phyloP scores from a whole-genome alignment of 1,140 invertebrate species.

The Macrobrachium nipponense region DNA sequence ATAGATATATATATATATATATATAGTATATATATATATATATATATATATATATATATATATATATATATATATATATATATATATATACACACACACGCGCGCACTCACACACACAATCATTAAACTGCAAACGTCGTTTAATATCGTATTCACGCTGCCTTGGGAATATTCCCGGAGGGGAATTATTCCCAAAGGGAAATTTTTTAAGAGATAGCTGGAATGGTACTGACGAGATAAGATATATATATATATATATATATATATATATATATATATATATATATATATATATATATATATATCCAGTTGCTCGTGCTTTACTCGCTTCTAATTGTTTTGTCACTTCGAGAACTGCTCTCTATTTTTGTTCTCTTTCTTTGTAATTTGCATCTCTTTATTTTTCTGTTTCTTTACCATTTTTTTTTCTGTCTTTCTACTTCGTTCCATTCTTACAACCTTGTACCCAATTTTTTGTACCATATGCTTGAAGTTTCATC shows the following conservation, averaged over 20 bases:
- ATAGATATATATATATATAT: background rate
- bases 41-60: background rate
- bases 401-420: background rate
- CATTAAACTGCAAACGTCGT: too few species aligned
- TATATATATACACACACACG: too few species aligned
- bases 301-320: background rate
- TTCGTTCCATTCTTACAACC: too few species aligned
- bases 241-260: background rate
- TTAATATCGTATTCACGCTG: too few species aligned
- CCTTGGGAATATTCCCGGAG: too few species aligned
- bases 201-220: too few species aligned
- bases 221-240: too few species aligned
- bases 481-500: too few species aligned
- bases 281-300: conserved; percentile 4
- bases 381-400: background rate
- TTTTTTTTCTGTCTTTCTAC: background rate
- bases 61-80: conserved; percentile 4
- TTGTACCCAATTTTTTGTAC: too few species aligned
- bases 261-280: background rate
- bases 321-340: background rate
- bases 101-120: too few species aligned
- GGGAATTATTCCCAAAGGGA: too few species aligned
- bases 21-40: conserved; percentile 1
- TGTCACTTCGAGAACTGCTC: background rate
- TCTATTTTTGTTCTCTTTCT: background rate